Percentiles rank a stretch among this genome's conserved stretches.
Conservation (phyloP, 2,113 vertebrate species). For the Saccopteryx bilineata region DNA sequence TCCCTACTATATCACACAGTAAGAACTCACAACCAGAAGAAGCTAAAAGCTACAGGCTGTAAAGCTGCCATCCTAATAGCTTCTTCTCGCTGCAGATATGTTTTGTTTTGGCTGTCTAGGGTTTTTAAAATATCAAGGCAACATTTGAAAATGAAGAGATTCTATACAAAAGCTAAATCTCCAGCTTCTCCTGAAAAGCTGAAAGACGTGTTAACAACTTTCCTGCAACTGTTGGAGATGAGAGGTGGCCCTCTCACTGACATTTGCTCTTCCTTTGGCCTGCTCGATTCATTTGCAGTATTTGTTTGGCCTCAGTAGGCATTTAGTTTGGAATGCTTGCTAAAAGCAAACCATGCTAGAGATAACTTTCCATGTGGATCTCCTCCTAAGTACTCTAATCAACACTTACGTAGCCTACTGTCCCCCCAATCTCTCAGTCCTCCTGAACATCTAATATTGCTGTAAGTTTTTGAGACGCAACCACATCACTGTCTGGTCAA, state of each 20-base stretch:
- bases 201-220: background rate
- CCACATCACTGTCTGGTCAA: background rate
- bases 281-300: background rate
- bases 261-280: background rate
- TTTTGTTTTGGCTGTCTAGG: constrained; percentile 8
- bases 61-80: background rate
- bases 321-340: background rate
- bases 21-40: constrained; percentile 48
- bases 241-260: background rate
- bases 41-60: constrained; percentile 53
- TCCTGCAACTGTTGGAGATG: background rate
- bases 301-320: constrained; percentile 13
- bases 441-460: background rate
- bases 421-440: background rate
- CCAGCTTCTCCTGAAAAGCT: constrained; percentile 8
- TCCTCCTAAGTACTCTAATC: background rate
- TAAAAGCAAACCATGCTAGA: constrained; percentile 10
- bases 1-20: background rate
- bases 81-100: background rate
- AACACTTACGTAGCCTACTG: background rate
- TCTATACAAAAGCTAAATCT: constrained; percentile 28
- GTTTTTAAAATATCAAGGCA: constrained; percentile 54
- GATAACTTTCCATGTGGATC: background rate
- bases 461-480: constrained; percentile 40
- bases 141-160: constrained; percentile 34